These are phyloP conservation scores for Alosa sapidissima DNA, from an alignment of 2,797 vertebrate species.

Conservation along the genomic window DNA sequence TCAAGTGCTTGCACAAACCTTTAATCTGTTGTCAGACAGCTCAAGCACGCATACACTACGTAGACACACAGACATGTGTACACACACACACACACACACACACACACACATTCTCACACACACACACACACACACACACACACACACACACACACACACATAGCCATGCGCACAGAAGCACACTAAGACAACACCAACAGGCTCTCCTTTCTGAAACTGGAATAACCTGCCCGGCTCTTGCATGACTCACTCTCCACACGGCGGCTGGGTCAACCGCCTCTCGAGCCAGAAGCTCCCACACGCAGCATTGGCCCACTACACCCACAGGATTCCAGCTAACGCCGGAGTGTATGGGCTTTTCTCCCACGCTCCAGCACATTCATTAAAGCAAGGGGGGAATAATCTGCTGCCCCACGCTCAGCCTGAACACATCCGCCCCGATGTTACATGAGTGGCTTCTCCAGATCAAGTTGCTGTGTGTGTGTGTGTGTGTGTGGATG, in stretches of 20 bases:
- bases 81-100: neutral
- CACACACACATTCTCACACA: neutral
- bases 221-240: conserved; percentile 1
- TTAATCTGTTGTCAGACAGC: neutral
- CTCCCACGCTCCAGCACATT: conserved; percentile 1
- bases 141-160: neutral
- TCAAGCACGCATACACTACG: neutral
- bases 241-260: conserved; percentile 31
- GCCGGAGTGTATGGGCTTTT: neutral
- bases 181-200: neutral
- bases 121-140: neutral
- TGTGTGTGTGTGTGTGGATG: neutral
- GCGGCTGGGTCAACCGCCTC: conserved; percentile 41
- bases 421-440: neutral
- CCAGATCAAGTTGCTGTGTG: neutral
- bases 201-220: neutral
- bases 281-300: conserved; percentile 11
- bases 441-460: neutral
- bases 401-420: conserved; percentile 8
- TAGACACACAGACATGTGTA: neutral
- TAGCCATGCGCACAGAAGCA: neutral
- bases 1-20: neutral
- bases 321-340: conserved; percentile 11
- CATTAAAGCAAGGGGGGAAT: conserved; percentile 41
- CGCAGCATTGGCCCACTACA: neutral